phyloP scores from a whole-genome alignment of 2,888 invertebrate species.

The Muschampia plurimacula region DNA sequence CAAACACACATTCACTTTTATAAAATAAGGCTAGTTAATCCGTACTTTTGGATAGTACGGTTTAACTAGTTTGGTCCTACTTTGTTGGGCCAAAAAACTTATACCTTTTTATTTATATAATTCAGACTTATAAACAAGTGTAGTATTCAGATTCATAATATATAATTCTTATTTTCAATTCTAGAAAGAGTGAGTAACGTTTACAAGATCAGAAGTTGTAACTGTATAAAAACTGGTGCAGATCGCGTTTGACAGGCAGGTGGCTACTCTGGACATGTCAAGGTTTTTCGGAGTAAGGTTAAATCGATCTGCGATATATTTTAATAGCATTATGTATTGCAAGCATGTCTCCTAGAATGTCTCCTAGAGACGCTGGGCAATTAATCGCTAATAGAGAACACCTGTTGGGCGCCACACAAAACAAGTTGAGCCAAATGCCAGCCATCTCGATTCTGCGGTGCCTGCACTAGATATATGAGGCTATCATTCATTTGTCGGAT shows the following conservation, averaged over 20 bases:
- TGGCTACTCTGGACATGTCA: slow-evolving; percentile 23
- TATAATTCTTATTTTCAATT: too few relatives aligned
- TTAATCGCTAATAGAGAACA: slow-evolving; percentile 33
- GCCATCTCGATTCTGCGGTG: not conserved
- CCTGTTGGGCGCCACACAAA: slow-evolving; percentile 22
- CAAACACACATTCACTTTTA: too few relatives aligned
- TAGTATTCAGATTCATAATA: too few relatives aligned
- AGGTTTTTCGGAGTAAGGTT: slow-evolving; percentile 27
- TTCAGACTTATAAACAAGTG: too few relatives aligned
- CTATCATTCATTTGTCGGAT: too few relatives aligned
- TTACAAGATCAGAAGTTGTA: not conserved
- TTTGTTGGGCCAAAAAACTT: too few relatives aligned
- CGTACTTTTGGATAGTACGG: too few relatives aligned
- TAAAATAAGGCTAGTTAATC: too few relatives aligned
- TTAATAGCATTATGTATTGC: slow-evolving; percentile 18
- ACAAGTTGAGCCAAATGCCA: slow-evolving; percentile 12
- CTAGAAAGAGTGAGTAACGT: too few relatives aligned
- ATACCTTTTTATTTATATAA: too few relatives aligned
- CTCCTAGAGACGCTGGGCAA: slow-evolving; percentile 16
- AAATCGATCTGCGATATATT: slow-evolving; percentile 25
- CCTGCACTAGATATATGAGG: not conserved
- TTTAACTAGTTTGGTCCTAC: too few relatives aligned
- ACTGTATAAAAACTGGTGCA: slow-evolving; percentile 7
- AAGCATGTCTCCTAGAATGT: slow-evolving; percentile 22
- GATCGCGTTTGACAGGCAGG: slow-evolving; percentile 19